A percentile compares a stretch with the other conserved stretches of the same genome.
Conservation (phyloP, 2,113 vertebrate species). For the Leptobrachium ailaonicum region DNA sequence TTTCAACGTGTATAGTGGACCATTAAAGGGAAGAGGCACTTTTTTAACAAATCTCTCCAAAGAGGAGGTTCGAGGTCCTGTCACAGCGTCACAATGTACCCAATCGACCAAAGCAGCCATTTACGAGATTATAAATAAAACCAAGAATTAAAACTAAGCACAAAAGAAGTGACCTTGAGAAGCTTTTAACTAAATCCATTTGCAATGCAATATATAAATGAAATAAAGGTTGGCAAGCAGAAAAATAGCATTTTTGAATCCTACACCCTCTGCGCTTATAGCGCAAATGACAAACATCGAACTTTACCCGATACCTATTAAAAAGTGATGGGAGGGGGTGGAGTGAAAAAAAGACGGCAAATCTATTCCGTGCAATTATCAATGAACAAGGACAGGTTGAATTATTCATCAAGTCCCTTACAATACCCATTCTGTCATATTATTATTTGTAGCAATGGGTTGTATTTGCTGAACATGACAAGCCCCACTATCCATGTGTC, state of each 20-base stretch:
- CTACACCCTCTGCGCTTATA: neutral
- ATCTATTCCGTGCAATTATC: conserved; percentile 28
- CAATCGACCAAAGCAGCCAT: no score
- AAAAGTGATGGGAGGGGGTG: neutral
- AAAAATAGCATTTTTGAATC: neutral
- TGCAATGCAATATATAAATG: conserved; percentile 2
- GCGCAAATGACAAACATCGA: conserved; percentile 23
- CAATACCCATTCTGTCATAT: neutral
- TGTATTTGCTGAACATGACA: no score
- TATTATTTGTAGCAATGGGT: no score
- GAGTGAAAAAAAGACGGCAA: conserved; percentile 2
- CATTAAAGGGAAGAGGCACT: no score
- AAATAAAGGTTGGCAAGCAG: neutral
- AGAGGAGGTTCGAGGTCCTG: no score
- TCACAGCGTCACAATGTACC: no score
- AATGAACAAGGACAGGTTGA: conserved; percentile 28
- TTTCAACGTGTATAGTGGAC: no score
- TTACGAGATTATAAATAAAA: no score
- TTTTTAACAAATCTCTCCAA: no score
- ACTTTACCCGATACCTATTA: neutral
- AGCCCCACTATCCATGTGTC: neutral
- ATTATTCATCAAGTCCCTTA: conserved; percentile 7
- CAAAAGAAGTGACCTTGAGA: conserved; percentile 12
- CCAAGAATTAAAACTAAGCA: no score
- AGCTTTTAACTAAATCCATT: conserved; percentile 24